Conservation (phyloP, 1,140 invertebrate species). For the Protaetia brevitarsis region DNA sequence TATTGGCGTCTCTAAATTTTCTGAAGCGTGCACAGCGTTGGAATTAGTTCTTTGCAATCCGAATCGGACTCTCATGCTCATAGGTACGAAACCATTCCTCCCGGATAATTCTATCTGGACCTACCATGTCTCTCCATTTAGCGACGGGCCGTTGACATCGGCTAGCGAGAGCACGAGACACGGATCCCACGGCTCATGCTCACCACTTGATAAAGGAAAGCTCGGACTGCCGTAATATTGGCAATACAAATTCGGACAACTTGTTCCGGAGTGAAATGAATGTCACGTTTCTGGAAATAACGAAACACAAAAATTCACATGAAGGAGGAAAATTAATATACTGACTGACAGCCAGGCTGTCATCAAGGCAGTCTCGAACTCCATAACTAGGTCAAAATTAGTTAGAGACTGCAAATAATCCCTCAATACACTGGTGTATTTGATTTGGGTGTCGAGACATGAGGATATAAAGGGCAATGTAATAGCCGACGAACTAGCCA, state of each 20-base stretch:
- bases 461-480: too few species aligned
- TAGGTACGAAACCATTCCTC: slow-evolving; percentile 68
- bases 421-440: too few species aligned
- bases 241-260: slow-evolving; percentile 76
- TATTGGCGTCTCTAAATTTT: slow-evolving; percentile 64
- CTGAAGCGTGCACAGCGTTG: slow-evolving; percentile 82
- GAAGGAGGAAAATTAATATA: too few species aligned
- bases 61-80: slow-evolving; percentile 69
- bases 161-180: slow-evolving; percentile 69
- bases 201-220: slow-evolving; percentile 71
- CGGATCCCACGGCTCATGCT: slow-evolving; percentile 72
- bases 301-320: too few species aligned
- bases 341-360: too few species aligned
- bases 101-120: slow-evolving; percentile 59
- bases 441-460: too few species aligned
- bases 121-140: slow-evolving; percentile 70
- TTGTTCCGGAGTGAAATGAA: slow-evolving; percentile 74
- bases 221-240: slow-evolving; percentile 67
- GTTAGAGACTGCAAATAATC: too few species aligned
- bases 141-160: slow-evolving; percentile 62
- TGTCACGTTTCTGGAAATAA: slow-evolving; percentile 59
- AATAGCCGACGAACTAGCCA: too few species aligned
- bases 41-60: slow-evolving; percentile 55
- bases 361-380: too few species aligned
- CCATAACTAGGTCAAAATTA: too few species aligned